Base-by-base conservation (phyloP, 1,140 invertebrate genomes). In the Heliconius hermathena region DNA sequence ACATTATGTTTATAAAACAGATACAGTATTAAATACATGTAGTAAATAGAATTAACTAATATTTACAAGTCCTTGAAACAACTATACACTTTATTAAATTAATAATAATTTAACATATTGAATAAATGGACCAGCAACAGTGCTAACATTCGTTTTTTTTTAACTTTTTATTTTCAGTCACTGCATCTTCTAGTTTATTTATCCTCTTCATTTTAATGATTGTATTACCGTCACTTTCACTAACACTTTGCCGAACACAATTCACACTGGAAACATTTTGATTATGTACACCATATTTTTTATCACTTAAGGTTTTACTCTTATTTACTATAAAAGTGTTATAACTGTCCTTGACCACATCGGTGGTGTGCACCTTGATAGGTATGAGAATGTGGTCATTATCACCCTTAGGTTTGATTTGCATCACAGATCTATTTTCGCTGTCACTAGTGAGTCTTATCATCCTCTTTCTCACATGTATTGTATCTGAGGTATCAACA, bases 231-330 rank as follows among this genome's bases (percentile, higher is more conserved):
- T 93, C 92, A 89, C 88, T 90, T 73, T 92, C 91, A 89, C 87
- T 89, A 76, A 89, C 86, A 86, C 82, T 93, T 81, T 93, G 90
- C 84, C 93, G 84, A 83, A 93, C 85, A 89, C 89, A 93, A 84
- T 94, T 93, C 81, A 91, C 86, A 89, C 85, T 91, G 82, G 93
- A 90, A 88, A 93, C 88, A 90, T 88, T 94, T 83, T 93, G 92
- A 91, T 92, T 93, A 90, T 94, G 90, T 90, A 94, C 90, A 92
- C 91, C 84, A 86, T 94, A 87, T 85, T 93, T 94, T 93, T 93
- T 93, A 90, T 94, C 92, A 94, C 88, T 87, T 75, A 91, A 82
- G 79, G 83, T 91, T 86, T 93, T 93, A 89, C 87, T 91, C 83
- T 92, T 93, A 90, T 91, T 93, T 82, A 89, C 91, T 89, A 94